Evolutionary conservation across 2,888 invertebrate genomes (phyloP), one percentile per base, ranked within the genome.

Genomic region (Epirrita christyi): DNA sequence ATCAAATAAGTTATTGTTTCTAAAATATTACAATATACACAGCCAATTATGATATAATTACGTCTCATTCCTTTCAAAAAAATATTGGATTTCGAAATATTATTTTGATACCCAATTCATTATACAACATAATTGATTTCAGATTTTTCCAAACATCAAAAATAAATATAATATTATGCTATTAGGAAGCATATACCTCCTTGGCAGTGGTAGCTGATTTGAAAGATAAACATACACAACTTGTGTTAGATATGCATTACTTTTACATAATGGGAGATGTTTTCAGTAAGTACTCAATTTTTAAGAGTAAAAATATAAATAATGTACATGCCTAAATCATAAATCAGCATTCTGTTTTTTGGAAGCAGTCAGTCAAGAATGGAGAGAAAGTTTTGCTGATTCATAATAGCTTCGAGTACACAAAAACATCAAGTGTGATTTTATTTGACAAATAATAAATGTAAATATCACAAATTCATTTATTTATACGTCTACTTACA

Each of bases 401-500:
- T n/a, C n/a, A n/a, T n/a, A n/a, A n/a, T n/a, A n/a, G n/a, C n/a
- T 3, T 21, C 4, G 21, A 21, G 21, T 21, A 21, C 21, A n/a
- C 5, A 29, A 10, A 14, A 14, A 32, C 8, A 13, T 2, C 1
- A 14, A 42, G 9, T 36, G 13, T 13, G 1, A 9, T 34, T 50
- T 42, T 32, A 34, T 32, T 42, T 10, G 14, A 43, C 7, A 43
- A 45, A 4, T n/a, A 32, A 21, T 36, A 36, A 15, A 46, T 50
- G 44, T 53, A 59, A 59, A 54, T 59, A 59, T 59, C 50, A 59
- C 53, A 50, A 59, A 54, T 58, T 44, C 36, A 45, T 53, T 40
- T 36, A 46, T 15, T 36, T 13, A 48, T 46, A 45, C 32, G 14
- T 14, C 34, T 50, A 41, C 28, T 36, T 50, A 45, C 4, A 46